Evolutionary conservation across 1,140 invertebrate genomes (phyloP).

Genomic region (Panagrolaimus sp.): DNA sequence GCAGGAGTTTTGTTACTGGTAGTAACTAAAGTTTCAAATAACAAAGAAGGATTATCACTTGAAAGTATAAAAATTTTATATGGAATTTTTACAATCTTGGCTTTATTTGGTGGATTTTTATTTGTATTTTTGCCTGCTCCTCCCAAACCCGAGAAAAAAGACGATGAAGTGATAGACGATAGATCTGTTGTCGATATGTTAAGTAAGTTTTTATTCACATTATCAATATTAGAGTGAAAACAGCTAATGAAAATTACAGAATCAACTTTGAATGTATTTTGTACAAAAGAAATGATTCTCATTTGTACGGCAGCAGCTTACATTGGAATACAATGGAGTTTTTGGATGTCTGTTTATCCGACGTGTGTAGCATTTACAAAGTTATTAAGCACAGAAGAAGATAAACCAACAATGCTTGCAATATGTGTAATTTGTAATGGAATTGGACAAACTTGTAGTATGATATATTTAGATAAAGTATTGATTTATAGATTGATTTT

Average conservation of each 20-base stretch:
- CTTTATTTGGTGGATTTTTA: constrained; percentile 18
- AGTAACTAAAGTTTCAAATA: constrained; percentile 8
- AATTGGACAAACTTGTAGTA: constrained; percentile 27
- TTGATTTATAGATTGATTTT: constrained; percentile 49
- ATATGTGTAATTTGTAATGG: constrained; percentile 44
- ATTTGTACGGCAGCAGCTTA: constrained; percentile 45
- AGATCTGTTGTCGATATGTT: too few relatives aligned
- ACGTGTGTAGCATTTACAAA: constrained; percentile 40
- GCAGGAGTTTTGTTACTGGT: constrained; percentile 26
- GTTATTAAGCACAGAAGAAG: constrained; percentile 4
- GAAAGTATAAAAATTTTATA: constrained; percentile 18
- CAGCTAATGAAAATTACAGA: neutral
- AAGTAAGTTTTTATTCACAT: neutral
- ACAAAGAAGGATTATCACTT: neutral
- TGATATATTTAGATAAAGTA: neutral
- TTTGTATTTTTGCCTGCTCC: constrained; percentile 13
- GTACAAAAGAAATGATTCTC: constrained; percentile 32
- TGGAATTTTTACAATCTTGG: constrained; percentile 11
- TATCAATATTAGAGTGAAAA: neutral
- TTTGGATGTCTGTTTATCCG: constrained; percentile 45
- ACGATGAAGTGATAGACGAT: neutral
- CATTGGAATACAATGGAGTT: constrained; percentile 42
- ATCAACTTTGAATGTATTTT: neutral
- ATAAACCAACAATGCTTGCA: constrained; percentile 45
- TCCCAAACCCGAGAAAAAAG: neutral